Evolutionary conservation across 2,888 invertebrate genomes (phyloP), one percentile per base, ranked within the genome.

Genomic region (Synanthedon andrenaeformis): DNA sequence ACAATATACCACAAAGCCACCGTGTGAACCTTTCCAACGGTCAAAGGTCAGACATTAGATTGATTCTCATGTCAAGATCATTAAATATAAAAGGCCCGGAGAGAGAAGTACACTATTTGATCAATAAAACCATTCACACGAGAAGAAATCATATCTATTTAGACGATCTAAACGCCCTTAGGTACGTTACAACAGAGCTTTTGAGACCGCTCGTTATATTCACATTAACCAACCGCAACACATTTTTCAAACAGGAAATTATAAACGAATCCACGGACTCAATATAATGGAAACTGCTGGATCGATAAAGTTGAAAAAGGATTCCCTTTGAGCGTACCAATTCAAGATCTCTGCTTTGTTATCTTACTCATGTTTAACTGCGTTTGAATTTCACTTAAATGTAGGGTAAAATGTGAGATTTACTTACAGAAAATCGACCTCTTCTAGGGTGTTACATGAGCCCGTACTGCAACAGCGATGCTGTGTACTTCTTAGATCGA

Each of bases 361-460:
- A 45, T 45, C n/a, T 10, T 45, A 3, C 45, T 45, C 2, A n/a
- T 6, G n/a, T 2, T 2, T n/a, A 13, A n/a, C 13, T 13, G 11
- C 45, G 11, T 45, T 45, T 45, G 14, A 13, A 14, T 13, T 5
- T 23, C 23, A 23, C 23, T 23, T 23, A 23, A 5, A 23, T 45
- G 8, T 45, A 45, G n/a, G 14, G 2, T 45, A 14, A 13, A 45
- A 45, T 45, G 13, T 45, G 10, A 11, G 50, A 23, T 19, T 67
- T 76, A 84, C 85, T 86, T 63, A 86, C 86, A 69, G 65, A 69
- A 67, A 59, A 62, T 61, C 59, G 57, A 62, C 61, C 62, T 69
- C 65, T 67, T 67, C 64, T 62, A 66, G 67, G 63, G 70, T 63
- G 73, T 82, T 75, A 81, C 84, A 85, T 82, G 80, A 70, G 79